Conservation (phyloP, 2,113 vertebrate genomes). For the Paramormyrops kingsleyae region DNA sequence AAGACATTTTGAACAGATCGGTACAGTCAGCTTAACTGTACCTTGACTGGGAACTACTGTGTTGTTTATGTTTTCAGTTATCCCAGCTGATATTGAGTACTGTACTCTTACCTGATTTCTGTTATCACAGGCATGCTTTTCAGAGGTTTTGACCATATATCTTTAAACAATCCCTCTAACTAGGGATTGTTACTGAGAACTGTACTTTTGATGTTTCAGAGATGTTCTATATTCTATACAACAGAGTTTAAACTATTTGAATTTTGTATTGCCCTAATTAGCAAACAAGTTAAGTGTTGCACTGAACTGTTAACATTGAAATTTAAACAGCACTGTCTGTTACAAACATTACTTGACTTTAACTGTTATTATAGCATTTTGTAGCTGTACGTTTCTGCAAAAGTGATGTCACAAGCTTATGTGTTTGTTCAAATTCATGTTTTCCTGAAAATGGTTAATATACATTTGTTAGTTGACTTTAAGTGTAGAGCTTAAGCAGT, state of each 20-base stretch:
- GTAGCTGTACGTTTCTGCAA: not conserved
- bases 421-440: not conserved
- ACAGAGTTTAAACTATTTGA: not conserved
- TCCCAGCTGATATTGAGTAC: not conserved
- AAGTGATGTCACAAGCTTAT: not conserved
- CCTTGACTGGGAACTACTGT: not conserved
- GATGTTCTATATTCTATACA: not conserved
- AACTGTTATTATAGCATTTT: not conserved
- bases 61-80: not conserved
- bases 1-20: not conserved
- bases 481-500: not conserved
- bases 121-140: not conserved
- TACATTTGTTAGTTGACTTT: not conserved
- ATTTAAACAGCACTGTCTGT: not conserved
- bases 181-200: not conserved
- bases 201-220: not conserved
- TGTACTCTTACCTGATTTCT: not conserved
- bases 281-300: not conserved
- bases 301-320: conserved; percentile 3
- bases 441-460: conserved; percentile 1
- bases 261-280: not conserved
- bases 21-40: not conserved
- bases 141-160: not conserved
- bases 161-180: not conserved
- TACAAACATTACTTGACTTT: not conserved